Conservation (phyloP, 2,888 invertebrate species). For the Lepidonotus clava region DNA sequence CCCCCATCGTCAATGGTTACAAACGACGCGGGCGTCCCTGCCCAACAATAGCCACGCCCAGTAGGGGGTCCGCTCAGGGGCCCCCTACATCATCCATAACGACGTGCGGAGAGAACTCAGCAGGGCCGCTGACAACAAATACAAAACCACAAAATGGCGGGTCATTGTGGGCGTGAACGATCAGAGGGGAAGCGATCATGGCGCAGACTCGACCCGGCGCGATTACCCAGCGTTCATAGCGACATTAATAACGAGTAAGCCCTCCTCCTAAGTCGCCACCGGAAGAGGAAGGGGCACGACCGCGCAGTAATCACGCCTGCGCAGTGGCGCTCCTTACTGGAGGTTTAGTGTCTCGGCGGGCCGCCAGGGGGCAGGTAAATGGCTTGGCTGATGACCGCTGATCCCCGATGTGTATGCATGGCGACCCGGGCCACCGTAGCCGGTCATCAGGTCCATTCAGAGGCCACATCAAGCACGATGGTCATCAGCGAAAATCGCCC, state of each 20-base stretch:
- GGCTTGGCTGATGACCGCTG: slow-evolving; percentile 34
- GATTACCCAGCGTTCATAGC: slow-evolving; percentile 39
- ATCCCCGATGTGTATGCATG: slow-evolving; percentile 39
- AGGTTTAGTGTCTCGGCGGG: not conserved
- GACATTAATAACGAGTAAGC: slow-evolving; percentile 42
- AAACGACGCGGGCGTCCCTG: slow-evolving; percentile 27
- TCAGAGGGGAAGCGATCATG: not conserved
- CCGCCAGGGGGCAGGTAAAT: slow-evolving; percentile 33
- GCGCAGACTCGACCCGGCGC: slow-evolving; percentile 2
- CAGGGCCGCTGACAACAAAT: slow-evolving; percentile 9
- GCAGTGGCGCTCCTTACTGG: slow-evolving; percentile 8
- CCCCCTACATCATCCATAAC: slow-evolving; percentile 50
- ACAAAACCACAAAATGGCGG: slow-evolving; percentile 46
- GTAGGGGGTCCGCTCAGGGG: not conserved
- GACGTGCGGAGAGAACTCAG: not conserved
- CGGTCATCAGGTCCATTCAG: slow-evolving; percentile 29
- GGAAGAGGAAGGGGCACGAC: slow-evolving; percentile 28
- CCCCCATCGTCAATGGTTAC: slow-evolving; percentile 37
- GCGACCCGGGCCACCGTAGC: not conserved
- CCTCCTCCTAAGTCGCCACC: slow-evolving; percentile 37
- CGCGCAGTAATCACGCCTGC: slow-evolving; percentile 39
- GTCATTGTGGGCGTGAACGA: not conserved
- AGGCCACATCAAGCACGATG: not conserved
- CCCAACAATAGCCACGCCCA: not conserved
- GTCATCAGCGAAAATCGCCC: too few relatives aligned